phyloP scores from a whole-genome alignment of 2,113 vertebrate species.

The Tringa solitaria region DNA sequence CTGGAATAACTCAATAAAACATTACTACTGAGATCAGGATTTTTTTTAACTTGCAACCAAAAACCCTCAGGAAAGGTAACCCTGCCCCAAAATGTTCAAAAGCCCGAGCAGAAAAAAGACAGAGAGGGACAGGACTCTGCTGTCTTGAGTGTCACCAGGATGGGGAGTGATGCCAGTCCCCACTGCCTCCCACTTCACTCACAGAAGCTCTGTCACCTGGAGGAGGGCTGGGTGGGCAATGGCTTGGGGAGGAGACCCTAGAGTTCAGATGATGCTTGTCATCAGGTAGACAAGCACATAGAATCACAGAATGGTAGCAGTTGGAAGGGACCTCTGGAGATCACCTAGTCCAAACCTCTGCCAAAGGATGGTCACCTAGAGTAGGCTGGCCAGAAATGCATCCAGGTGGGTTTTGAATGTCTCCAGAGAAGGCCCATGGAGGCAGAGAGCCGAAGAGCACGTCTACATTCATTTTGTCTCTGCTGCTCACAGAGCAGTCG shows the following conservation, averaged over 20 bases:
- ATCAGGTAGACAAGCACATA: not conserved
- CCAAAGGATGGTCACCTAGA: too few species aligned
- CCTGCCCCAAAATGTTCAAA: not conserved
- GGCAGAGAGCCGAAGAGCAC: accelerated
- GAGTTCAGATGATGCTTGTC: not conserved
- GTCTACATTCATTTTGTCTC: not conserved
- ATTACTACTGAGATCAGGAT: not conserved
- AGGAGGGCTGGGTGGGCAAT: not conserved
- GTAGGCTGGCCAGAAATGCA: too few species aligned
- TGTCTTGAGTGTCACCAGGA: not conserved
- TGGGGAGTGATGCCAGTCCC: not conserved
- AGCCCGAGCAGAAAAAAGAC: not conserved
- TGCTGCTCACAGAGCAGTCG: not conserved
- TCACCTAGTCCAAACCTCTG: too few species aligned
- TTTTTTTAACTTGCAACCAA: not conserved
- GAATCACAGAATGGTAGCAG: too few species aligned
- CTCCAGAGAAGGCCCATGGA: too few species aligned
- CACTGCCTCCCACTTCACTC: not conserved
- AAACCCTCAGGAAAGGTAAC: not conserved
- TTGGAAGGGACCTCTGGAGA: too few species aligned
- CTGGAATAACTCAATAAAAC: not conserved
- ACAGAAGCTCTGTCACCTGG: accelerated
- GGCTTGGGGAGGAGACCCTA: not conserved
- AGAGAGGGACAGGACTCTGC: not conserved
- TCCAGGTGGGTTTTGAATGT: too few species aligned